phyloP scores from a whole-genome alignment of 2,888 invertebrate species.

The Byasa hedistus region DNA sequence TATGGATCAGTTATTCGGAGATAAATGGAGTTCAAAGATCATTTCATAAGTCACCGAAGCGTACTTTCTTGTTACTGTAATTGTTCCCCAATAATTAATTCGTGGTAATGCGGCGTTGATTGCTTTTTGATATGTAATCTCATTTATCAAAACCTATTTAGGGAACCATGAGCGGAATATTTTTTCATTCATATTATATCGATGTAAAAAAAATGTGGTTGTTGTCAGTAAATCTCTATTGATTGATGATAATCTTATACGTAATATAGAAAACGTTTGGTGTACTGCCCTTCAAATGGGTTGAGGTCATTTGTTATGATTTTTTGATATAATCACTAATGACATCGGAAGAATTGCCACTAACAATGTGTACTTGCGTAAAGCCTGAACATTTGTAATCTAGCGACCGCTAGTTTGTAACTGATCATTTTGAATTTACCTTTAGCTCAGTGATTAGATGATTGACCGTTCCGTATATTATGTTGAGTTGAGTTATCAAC shows the following conservation, averaged over 20 bases:
- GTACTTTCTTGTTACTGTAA: slow-evolving; percentile 46
- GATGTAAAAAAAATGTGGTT: slow-evolving; percentile 37
- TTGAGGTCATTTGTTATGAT: background rate
- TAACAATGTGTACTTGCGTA: background rate
- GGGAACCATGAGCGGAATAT: slow-evolving; percentile 34
- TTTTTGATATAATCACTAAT: background rate
- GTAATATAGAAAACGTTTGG: background rate
- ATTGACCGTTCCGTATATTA: no score
- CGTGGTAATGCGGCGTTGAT: slow-evolving; percentile 62
- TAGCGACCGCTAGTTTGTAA: background rate
- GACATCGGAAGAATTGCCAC: background rate
- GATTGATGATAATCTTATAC: slow-evolving; percentile 18
- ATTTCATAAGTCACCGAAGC: slow-evolving; percentile 42
- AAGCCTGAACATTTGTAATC: no score
- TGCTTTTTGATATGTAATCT: slow-evolving; percentile 57
- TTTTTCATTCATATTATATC: slow-evolving; percentile 44
- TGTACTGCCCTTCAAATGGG: background rate
- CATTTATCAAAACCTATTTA: slow-evolving; percentile 55
- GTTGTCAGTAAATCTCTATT: slow-evolving; percentile 2
- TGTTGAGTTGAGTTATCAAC: no score
- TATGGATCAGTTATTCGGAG: slow-evolving; percentile 24
- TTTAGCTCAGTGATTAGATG: background rate
- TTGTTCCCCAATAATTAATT: slow-evolving; percentile 59
- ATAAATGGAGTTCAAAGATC: slow-evolving; percentile 44
- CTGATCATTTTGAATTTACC: background rate